phyloP scores from a whole-genome alignment of 2,113 vertebrate species.

The Turnix velox region DNA sequence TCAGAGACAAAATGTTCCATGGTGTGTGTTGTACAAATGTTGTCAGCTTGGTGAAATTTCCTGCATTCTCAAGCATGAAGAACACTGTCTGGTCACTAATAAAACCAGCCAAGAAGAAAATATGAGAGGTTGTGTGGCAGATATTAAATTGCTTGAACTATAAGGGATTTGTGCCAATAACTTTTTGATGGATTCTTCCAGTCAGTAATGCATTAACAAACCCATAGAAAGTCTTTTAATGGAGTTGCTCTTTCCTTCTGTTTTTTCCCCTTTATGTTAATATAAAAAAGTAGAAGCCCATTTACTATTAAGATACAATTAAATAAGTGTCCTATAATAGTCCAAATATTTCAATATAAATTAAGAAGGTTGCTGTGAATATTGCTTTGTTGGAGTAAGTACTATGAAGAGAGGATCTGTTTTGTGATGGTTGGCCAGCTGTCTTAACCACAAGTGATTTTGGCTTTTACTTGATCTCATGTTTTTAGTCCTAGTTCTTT shows the following conservation, averaged over 20 bases:
- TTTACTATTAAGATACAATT: not conserved
- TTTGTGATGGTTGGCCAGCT: not conserved
- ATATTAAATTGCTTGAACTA: not conserved
- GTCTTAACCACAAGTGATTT: not conserved
- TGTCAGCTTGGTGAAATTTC: accelerated
- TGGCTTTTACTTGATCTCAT: not conserved
- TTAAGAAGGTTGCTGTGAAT: not conserved
- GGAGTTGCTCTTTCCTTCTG: not conserved
- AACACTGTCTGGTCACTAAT: not conserved
- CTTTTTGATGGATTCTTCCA: not conserved
- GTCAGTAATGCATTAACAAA: not conserved
- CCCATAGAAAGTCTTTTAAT: not conserved
- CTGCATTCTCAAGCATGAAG: not conserved
- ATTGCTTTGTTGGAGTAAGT: not conserved
- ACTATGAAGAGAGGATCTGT: accelerated
- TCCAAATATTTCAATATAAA: not conserved
- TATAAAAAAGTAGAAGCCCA: not conserved
- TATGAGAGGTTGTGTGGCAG: not conserved
- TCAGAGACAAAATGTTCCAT: not conserved
- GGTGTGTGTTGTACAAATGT: not conserved
- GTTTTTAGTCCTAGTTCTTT: not conserved
- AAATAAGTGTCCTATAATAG: not conserved
- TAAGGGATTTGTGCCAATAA: not conserved
- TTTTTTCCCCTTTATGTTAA: not conserved
- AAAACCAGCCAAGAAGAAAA: not conserved